Base-by-base conservation (phyloP, 2,797 vertebrate species). In the Trachurus trachurus region DNA sequence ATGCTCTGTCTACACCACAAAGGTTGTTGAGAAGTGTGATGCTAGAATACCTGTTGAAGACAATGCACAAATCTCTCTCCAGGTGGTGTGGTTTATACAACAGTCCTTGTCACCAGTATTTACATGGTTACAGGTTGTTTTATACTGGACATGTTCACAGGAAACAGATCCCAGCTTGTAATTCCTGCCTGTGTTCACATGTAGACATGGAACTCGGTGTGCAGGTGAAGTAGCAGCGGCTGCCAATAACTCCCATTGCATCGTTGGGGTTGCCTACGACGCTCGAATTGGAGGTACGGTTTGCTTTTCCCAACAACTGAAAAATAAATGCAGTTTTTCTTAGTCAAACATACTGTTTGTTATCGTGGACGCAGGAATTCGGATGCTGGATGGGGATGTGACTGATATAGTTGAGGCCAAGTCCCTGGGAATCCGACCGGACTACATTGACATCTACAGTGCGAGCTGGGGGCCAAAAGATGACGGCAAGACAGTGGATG, bases 391-490 rank as follows among this genome's bases (percentile, higher is more conserved):
- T 0, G 97, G 97, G 0, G 83, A 95, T 72, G 92, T 98, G 84
- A 97, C 92, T 0, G 97, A 98, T 40, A 15, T 97, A 0, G 92
- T 97, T 22, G 97, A 98, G 85, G 97, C 97, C 6, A 96, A 94
- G 88, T 95, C 97, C 0, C 91, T 98, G 82, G 96, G 96, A 66
- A 91, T 99, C 67, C 94, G 70, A 12, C 94, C 96, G 0, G 97
- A 98, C 90, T 93, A 97, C 92, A 95, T 97, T 34, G 94, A 98
- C 88, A 95, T 98, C 92, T 98, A 97, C 90, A 99, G 97, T 0
- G 96, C 97, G 90, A 98, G 97, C 94, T 98, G 97, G 97, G 97
- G 97, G 0, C 97, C 97, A 0, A 93, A 95, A 68, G 97, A 99
- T 0, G 95, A 98, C 0, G 97, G 97, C 10, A 96, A 90, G 84